phyloP scores from a whole-genome alignment of 2,797 vertebrate species.

The Toxotes lorentzi region DNA sequence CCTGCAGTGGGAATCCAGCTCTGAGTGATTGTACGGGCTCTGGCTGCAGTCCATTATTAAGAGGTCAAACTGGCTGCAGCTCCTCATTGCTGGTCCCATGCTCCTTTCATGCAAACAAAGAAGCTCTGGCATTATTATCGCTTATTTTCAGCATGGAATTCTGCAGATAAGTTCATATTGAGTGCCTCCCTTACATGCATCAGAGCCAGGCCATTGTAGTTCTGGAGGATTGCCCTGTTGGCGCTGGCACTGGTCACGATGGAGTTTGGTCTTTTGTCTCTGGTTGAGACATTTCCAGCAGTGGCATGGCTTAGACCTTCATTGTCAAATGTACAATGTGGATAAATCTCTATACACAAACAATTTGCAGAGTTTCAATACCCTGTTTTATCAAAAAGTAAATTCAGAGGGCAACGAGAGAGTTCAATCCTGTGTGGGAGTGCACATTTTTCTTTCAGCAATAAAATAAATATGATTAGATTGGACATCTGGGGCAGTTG shows the following conservation, averaged over 20 bases:
- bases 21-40: constrained; percentile 58
- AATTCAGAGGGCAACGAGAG: constrained; percentile 17
- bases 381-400: constrained; percentile 42
- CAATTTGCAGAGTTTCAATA: constrained; percentile 60
- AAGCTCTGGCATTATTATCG: constrained; percentile 66
- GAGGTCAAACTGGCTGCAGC: constrained; percentile 67
- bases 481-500: constrained; percentile 53
- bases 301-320: constrained; percentile 55
- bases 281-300: constrained; percentile 63
- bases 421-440: constrained; percentile 15
- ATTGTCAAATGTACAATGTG: constrained; percentile 59
- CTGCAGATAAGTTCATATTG: constrained; percentile 71
- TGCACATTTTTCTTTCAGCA: constrained; percentile 39
- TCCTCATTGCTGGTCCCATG: constrained; percentile 48
- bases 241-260: constrained; percentile 26
- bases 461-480: constrained; percentile 69
- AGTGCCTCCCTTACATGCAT: constrained; percentile 47
- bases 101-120: constrained; percentile 67
- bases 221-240: constrained; percentile 66
- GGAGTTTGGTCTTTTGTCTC: constrained; percentile 57
- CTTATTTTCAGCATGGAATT: constrained; percentile 68
- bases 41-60: constrained; percentile 72
- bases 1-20: constrained; percentile 58
- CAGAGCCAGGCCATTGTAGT: constrained; percentile 65
- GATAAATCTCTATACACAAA: constrained; percentile 64